Base-by-base conservation (phyloP, 1,140 invertebrate genomes). In the Pseudomyrmex dendroicus region DNA sequence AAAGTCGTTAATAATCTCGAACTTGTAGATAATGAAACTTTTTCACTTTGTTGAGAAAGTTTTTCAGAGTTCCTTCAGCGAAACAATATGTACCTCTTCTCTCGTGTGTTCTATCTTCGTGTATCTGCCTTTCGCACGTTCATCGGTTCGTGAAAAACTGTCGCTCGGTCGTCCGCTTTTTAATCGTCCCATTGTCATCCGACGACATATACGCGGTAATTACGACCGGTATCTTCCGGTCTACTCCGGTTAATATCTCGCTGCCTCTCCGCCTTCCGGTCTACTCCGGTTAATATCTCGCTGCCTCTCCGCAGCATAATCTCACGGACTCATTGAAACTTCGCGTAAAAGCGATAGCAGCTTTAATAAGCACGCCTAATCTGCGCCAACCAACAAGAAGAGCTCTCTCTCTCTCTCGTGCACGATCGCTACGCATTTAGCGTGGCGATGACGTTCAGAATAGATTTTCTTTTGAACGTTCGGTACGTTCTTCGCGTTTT, bases 271-370 rank as follows among this genome's bases (percentile, higher is more conserved):
- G 67, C 67, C 72, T 57, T 61, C 63, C 35, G 35, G 56, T 67
- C 59, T 59, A 67, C 48, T 54, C 35, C 57, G 72, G 74, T 88
- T 88, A 88, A 88, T 89, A 89, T 89, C 87, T 74, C 74, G 84
- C 78, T 83, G 74, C 84, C 66, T 83, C 87, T 86, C 67, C 82
- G 67, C 67, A 74, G 9, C 56, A 87, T 92, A 92, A 92, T 92
- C 89, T 92, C 90, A 35, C 35, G 67, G 89, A 91, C 91, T 92
- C 91, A 91, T 91, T 92, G 89, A 92, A 92, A 92, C 89, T 92
- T 91, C 56, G 84, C 61, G 89, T 78, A 89, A 90, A 89, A 89
- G 90, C 89, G 87, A 87, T 90, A 88, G 80, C 88, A 73, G 82
- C 89, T 87, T 90, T 89, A 91, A 91, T 91, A 92, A 91, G 87